Evolutionary conservation across 1,140 invertebrate genomes (phyloP).

Genomic region (Catajapyx aquilonaris): DNA sequence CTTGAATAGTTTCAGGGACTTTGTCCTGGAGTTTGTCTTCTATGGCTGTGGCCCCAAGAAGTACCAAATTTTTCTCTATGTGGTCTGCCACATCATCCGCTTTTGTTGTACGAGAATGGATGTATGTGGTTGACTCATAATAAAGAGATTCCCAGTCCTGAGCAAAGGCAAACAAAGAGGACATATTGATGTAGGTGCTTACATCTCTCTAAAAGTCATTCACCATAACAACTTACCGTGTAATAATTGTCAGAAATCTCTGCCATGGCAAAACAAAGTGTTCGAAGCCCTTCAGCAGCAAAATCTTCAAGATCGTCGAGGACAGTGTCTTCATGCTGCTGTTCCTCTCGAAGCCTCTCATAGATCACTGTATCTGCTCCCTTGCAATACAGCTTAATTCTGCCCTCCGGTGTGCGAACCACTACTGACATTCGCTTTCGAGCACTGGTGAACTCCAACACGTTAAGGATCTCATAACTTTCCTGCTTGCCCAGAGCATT

Average conservation of each 20-base stretch:
- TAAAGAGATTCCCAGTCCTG: constrained; percentile 57
- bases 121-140: constrained; percentile 46
- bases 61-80: constrained; percentile 60
- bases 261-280: constrained; percentile 67
- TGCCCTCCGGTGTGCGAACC: constrained; percentile 50
- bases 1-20: constrained; percentile 69
- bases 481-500: constrained; percentile 41
- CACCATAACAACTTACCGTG: constrained; percentile 32
- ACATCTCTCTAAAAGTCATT: too few relatives aligned
- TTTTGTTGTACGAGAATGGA: constrained; percentile 55
- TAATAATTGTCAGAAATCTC: constrained; percentile 49
- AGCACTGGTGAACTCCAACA: constrained; percentile 87
- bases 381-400: constrained; percentile 77
- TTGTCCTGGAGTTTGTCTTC: constrained; percentile 87
- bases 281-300: constrained; percentile 69
- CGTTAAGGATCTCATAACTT: constrained; percentile 77
- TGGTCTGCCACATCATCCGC: constrained; percentile 62
- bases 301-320: constrained; percentile 78
- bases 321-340: constrained; percentile 37
- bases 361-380: constrained; percentile 63
- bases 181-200: too few relatives aligned
- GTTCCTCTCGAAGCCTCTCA: constrained; percentile 21
- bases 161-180: constrained; percentile 9
- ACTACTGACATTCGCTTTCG: constrained; percentile 90
- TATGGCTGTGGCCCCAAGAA: constrained; percentile 85